phyloP scores from a whole-genome alignment of 2,888 invertebrate genomes.

The Heliothis peltigera region DNA sequence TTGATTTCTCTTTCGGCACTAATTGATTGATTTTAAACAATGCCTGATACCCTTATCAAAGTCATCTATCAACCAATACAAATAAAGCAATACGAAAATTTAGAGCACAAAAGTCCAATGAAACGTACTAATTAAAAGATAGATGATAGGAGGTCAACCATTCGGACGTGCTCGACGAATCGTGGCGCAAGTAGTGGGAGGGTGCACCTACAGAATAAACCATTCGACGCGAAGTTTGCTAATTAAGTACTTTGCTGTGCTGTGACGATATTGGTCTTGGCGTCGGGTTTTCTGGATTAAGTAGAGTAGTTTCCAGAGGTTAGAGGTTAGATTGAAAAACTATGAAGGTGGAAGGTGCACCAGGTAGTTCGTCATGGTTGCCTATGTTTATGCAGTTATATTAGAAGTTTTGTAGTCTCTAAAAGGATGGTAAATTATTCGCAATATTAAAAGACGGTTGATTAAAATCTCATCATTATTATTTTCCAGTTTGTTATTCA shows the following conservation, averaged over 20 bases:
- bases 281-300: constrained; percentile 28
- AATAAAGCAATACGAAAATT: constrained; percentile 1
- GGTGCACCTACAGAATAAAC: constrained; percentile 10
- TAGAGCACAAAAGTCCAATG: constrained; percentile 14
- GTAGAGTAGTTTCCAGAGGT: constrained; percentile 19
- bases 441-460: too few relatives aligned
- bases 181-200: constrained; percentile 20
- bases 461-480: too few relatives aligned
- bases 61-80: not conserved
- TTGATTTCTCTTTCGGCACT: not conserved
- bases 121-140: constrained; percentile 40
- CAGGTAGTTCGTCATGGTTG: not conserved
- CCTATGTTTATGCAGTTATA: not conserved
- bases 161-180: constrained; percentile 16
- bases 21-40: constrained; percentile 5
- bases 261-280: constrained; percentile 24
- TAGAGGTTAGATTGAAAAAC: constrained; percentile 6
- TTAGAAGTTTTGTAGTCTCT: too few relatives aligned
- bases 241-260: constrained; percentile 41
- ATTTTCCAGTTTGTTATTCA: too few relatives aligned
- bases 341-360: not conserved
- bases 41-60: not conserved
- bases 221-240: constrained; percentile 38
- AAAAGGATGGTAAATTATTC: too few relatives aligned
- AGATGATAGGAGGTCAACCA: constrained; percentile 28